Base-by-base conservation (phyloP, 2,888 invertebrate species). In the Proisotoma minuta region DNA sequence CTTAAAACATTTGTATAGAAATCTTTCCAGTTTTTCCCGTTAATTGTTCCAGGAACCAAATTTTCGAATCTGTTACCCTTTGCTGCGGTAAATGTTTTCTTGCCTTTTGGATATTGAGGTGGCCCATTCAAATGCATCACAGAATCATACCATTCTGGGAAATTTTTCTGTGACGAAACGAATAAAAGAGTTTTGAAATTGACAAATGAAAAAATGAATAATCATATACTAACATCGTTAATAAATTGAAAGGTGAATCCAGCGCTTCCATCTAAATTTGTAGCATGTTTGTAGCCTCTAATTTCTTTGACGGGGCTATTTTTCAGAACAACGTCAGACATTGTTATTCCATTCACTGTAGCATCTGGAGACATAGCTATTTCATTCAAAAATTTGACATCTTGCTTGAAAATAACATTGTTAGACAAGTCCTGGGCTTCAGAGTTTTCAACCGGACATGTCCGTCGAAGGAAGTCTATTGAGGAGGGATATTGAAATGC, bases 391-490 rank as follows among this genome's bases (percentile, higher is more conserved):
- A 60, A 43, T 22, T 51, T 29, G 1, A 65, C 53, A 29, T 53
- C 52, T 18, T 63, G 51, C 5, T 27, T 49, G 24, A 69, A 69
- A 34, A 59, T 29, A 1, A 62, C 26, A 0, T 49, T 34, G 4
- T 64, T 62, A 20, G 49, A 40, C 1, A 60, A 28, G 2, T 22
- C 53, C 57, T 70, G 64, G 3, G 34, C 12, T 15, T 52, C 28
- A 5, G 5, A 15, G n/a, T n/a, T n/a, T n/a, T n/a, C n/a, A n/a
- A n/a, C n/a, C n/a, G n/a, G n/a, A n/a, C n/a, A n/a, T n/a, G n/a
- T n/a, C n/a, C n/a, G n/a, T n/a, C n/a, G n/a, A n/a, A 70, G 48
- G 22, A 67, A 61, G 28, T 61, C 67, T 69, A 51, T 39, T 49
- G 43, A 26, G 34, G 34, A 34, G 15, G n/a, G n/a, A n/a, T n/a